A percentile compares a stretch with the other conserved stretches of the same genome.
Conservation (phyloP, 2,797 vertebrate species). For the Fratercula arctica region DNA sequence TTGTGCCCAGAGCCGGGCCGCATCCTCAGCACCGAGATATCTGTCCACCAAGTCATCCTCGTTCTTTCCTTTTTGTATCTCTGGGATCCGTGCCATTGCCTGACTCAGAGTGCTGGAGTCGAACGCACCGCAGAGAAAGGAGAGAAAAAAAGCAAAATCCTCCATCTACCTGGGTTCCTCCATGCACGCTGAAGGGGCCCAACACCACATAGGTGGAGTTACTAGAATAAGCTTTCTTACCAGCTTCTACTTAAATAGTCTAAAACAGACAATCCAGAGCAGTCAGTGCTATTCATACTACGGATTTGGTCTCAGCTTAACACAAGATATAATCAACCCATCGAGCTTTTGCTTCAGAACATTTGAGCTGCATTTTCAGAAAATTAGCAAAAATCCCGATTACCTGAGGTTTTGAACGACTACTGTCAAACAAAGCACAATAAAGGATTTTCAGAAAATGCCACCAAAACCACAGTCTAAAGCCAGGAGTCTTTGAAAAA, state of each 20-base stretch:
- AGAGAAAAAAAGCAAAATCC: not conserved
- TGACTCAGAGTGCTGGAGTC: not conserved
- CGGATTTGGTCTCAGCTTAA: not conserved
- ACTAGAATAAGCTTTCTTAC: not conserved
- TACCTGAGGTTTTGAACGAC: not conserved
- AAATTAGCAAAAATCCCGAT: not conserved
- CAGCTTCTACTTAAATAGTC: not conserved
- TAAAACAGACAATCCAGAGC: not conserved
- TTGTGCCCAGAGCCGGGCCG: not conserved
- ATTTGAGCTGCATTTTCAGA: not conserved
- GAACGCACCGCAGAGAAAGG: not conserved
- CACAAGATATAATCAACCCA: not conserved
- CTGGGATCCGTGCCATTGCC: not conserved
- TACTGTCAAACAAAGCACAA: not conserved
- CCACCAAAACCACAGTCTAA: not conserved
- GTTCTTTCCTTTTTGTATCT: not conserved
- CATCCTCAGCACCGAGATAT: not conserved
- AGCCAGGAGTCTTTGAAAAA: not conserved
- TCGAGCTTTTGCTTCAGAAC: not conserved
- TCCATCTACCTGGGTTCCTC: not conserved
- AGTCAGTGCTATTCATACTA: not conserved
- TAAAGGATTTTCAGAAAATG: not conserved
- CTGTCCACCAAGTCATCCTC: accelerated
- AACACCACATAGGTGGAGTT: not conserved
- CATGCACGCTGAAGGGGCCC: not conserved